Percentiles rank a stretch among this genome's conserved stretches.
These are phyloP conservation scores for Cecidostiba fungosa DNA, from an alignment of 2,888 invertebrate species.

Conservation along the genomic window DNA sequence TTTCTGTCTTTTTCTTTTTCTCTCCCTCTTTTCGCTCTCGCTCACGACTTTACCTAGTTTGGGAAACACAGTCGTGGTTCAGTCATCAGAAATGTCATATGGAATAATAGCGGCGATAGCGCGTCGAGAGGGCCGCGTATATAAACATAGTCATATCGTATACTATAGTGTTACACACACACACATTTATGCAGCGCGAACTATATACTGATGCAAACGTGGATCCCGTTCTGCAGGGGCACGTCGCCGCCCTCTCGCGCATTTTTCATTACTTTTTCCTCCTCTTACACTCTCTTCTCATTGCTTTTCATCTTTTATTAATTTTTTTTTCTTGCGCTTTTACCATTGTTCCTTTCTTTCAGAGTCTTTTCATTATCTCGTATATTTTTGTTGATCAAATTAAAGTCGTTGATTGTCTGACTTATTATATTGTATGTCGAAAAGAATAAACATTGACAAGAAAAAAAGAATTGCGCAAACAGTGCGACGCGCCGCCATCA, in stretches of 20 bases:
- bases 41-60: constrained; percentile 79
- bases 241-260: constrained; percentile 60
- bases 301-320: constrained; percentile 50
- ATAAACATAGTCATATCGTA: no score
- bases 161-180: no score
- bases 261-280: constrained; percentile 40
- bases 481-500: constrained; percentile 78
- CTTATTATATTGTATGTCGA: constrained; percentile 13
- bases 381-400: neutral
- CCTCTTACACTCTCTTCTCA: constrained; percentile 50
- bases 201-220: constrained; percentile 58
- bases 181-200: no score
- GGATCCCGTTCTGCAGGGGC: constrained; percentile 63
- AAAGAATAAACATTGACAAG: constrained; percentile 22
- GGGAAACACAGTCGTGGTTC: constrained; percentile 80
- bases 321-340: constrained; percentile 23
- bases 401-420: neutral
- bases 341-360: constrained; percentile 4
- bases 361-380: neutral
- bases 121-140: constrained; percentile 44
- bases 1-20: constrained; percentile 59
- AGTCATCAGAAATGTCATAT: constrained; percentile 73
- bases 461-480: neutral
- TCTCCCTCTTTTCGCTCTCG: constrained; percentile 69
- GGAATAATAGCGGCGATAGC: constrained; percentile 67